Conservation (phyloP, 1,140 invertebrate species). For the Neoseiulus cucumeris region DNA sequence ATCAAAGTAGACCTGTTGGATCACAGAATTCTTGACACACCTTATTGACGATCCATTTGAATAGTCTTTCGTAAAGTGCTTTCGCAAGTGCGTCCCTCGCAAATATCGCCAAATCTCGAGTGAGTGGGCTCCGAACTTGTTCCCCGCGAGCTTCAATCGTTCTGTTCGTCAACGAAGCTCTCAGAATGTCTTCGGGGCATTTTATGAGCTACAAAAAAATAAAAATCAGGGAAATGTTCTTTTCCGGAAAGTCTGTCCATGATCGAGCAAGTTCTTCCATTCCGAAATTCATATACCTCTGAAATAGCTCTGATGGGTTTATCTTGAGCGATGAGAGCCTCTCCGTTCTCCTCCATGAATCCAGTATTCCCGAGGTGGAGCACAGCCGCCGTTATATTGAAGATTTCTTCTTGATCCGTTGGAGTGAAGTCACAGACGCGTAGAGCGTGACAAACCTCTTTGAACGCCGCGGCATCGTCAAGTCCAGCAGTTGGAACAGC, state of each 20-base stretch:
- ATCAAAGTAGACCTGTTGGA: neutral
- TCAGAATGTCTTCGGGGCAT: conserved; percentile 39
- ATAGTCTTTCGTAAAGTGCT: conserved; percentile 64
- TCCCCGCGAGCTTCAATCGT: conserved; percentile 66
- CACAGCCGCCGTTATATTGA: conserved; percentile 27
- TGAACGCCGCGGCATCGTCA: conserved; percentile 16
- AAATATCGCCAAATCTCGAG: conserved; percentile 50
- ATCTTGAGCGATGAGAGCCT: conserved; percentile 20
- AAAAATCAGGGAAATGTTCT: neutral
- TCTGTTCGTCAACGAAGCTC: conserved; percentile 50
- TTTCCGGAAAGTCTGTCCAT: no score
- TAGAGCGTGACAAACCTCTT: conserved; percentile 20
- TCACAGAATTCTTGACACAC: conserved; percentile 25
- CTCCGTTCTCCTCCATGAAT: conserved; percentile 25
- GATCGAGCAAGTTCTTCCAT: no score
- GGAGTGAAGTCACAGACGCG: conserved; percentile 21
- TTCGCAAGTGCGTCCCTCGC: conserved; percentile 66
- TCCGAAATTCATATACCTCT: no score
- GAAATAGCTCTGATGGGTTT: conserved; percentile 21
- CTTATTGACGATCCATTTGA: conserved; percentile 62
- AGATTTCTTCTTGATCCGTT: conserved; percentile 19
- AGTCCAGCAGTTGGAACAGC: neutral
- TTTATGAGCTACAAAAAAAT: conserved; percentile 41
- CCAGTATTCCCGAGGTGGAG: conserved; percentile 29
- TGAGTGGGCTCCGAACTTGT: conserved; percentile 33